A percentile compares a stretch with the other conserved stretches of the same genome.
These are phyloP conservation scores for Exocentrus adspersus DNA, from an alignment of 2,888 invertebrate species.

Conservation along the genomic window DNA sequence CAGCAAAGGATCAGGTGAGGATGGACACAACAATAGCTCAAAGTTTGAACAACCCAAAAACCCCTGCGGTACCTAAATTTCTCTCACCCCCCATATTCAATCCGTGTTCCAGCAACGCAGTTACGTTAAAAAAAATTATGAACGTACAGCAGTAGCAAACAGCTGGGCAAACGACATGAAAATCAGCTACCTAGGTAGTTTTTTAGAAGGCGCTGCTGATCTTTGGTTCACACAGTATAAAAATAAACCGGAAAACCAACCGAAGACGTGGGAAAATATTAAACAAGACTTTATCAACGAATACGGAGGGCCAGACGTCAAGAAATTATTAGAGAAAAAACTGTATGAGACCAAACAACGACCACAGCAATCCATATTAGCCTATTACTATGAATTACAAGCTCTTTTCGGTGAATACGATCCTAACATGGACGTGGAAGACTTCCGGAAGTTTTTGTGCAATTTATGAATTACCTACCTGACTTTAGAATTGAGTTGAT, in stretches of 20 bases:
- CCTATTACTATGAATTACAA: too few relatives aligned
- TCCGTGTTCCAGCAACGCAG: constrained; percentile 7
- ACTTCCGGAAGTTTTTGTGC: too few relatives aligned
- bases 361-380: too few relatives aligned
- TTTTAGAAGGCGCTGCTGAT: constrained; percentile 23
- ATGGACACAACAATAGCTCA: too few relatives aligned
- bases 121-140: constrained; percentile 14
- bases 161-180: constrained; percentile 19
- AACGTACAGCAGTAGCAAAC: constrained; percentile 17
- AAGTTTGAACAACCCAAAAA: background rate
- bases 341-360: background rate
- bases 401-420: too few relatives aligned
- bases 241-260: background rate
- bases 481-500: too few relatives aligned
- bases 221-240: constrained; percentile 13
- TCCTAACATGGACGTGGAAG: too few relatives aligned
- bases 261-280: background rate
- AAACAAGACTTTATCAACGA: constrained; percentile 3
- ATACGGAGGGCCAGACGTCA: constrained; percentile 1
- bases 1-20: too few relatives aligned
- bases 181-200: constrained; percentile 18
- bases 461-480: too few relatives aligned
- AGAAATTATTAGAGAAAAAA: background rate
- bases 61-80: constrained; percentile 15
- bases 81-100: constrained; percentile 25